Base-by-base conservation (phyloP, 2,797 vertebrate genomes). In the Pseudochromis fuscus region DNA sequence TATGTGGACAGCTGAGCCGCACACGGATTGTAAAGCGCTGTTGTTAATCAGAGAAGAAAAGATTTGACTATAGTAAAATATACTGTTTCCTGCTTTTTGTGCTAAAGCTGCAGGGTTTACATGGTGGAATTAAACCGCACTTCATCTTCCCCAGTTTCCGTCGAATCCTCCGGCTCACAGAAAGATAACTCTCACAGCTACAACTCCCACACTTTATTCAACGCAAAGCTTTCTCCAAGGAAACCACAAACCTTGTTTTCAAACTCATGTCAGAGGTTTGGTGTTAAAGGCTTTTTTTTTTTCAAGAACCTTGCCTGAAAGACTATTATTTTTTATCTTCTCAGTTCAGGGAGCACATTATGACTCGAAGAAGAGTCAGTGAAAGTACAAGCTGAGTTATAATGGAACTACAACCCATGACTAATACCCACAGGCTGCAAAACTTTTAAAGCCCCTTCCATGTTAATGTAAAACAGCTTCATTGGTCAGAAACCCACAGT, bases 271-370 rank as follows among this genome's bases (percentile, higher is more conserved):
- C 86, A 72, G 81, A 83, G 83, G 87, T 86, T 86, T 81, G 52
- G 58, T 70, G 71, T 85, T 78, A 79, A 91, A 89, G 76, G 72
- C 50, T 80, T 82, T 67, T 77, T 77, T 79, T 71, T 74, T 77
- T 8, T 40, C 59, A 78, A 85, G 84, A 89, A 90, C 85, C 77
- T 80, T 79, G 87, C 85, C 84, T 79, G 76, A 84, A 87, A 91
- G 83, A 91, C 89, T 91, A 89, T 94, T 92, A 93, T 92, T 93
- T 94, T 92, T 94, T 91, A 93, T 94, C 93, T 93, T 88, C 81
- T 91, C 90, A 91, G 90, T 90, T 91, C 83, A 92, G 87, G 86
- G 93, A 93, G 88, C 90, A 92, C 91, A 92, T 92, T 91, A 93
- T 91, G 89, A 88, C 86, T 85, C 51, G 68, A 81, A 87, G 81